phyloP scores from a whole-genome alignment of 2,797 vertebrate species.

The Clamator glandarius region DNA sequence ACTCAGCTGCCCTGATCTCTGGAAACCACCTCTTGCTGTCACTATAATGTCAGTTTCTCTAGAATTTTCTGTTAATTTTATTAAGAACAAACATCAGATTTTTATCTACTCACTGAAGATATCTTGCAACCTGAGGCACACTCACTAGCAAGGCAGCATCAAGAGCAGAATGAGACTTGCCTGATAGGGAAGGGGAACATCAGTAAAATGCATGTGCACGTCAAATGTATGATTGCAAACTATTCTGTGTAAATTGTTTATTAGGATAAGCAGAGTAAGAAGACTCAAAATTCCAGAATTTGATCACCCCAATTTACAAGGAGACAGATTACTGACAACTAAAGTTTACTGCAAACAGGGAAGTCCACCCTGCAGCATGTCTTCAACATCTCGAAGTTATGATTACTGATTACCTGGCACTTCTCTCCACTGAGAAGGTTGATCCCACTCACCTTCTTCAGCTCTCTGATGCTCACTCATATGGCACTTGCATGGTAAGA shows the following conservation, averaged over 20 bases:
- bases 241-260: background rate
- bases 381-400: background rate
- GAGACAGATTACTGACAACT: background rate
- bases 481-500: background rate
- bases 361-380: background rate
- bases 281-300: background rate
- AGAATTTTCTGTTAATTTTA: background rate
- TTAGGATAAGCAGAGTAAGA: background rate
- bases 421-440: background rate
- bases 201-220: background rate
- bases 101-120: background rate
- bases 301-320: background rate
- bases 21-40: background rate
- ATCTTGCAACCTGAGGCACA: background rate
- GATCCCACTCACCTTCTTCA: slow-evolving; percentile 27
- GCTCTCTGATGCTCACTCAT: background rate
- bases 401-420: slow-evolving; percentile 30
- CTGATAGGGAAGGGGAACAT: background rate
- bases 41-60: background rate
- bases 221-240: background rate
- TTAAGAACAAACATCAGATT: background rate
- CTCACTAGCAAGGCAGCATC: background rate
- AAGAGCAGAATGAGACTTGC: background rate
- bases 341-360: background rate
- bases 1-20: background rate